Evolutionary conservation across 2,797 vertebrate genomes (phyloP), one percentile per base, ranked within the genome.

Genomic region (Brachyalestes nurse): DNA sequence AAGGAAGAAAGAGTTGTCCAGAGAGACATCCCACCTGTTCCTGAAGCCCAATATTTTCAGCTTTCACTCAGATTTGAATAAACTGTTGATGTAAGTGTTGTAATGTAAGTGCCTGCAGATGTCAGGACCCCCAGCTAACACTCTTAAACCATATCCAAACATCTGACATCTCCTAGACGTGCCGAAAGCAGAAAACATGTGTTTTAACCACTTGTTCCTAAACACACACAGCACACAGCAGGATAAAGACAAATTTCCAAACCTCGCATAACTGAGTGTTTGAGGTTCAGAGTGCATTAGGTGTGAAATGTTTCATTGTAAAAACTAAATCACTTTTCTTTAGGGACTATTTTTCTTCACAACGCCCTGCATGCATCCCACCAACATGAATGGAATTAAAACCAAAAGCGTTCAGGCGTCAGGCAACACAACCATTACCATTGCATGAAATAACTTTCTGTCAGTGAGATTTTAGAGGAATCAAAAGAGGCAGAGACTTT

Each of bases 11-110:
- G 80, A 58, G 87, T 12, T 86, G 87, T 81, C 78, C 51, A 3
- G 14, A 3, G 91, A 93, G 83, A 78, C 67, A 85, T 80, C 80
- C 71, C 93, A 94, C 85, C 93, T 93, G 93, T 70, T 72, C 6
- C 16, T n/a, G 17, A 57, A 51, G 2, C 8, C 7, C 51, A 28
- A 28, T 0, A 53, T 5, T 34, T 4, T 7, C 49, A 19, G 9
- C 87, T 77, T 55, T 76, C 2, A 42, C 47, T 17, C 66, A 7
- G 25, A 13, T 28, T 72, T 12, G 1, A n/a, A 17, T 38, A 55
- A 72, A 71, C 69, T 53, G 69, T 17, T 71, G 69, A 71, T n/a
- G n/a, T n/a, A n/a, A n/a, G n/a, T n/a, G n/a, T n/a, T 70, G 21
- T 70, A 71, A 49, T 70, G 40, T 49, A 78, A 78, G 38, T 57